Evolutionary conservation across 1,140 invertebrate genomes (phyloP).

Genomic region (Zaprionus ornatus): DNA sequence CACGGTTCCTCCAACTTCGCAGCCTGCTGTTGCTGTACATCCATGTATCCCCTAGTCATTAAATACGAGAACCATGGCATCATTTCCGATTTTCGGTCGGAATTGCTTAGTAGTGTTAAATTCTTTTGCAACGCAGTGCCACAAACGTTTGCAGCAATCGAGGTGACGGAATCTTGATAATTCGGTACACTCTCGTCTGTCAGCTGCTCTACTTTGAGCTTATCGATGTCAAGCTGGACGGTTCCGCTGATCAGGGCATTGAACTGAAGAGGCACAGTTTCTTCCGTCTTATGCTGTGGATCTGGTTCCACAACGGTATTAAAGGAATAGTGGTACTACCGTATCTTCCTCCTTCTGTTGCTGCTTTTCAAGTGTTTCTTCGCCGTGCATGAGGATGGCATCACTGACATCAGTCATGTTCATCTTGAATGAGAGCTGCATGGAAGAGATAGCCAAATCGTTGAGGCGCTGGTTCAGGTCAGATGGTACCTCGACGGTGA

Average conservation of each 20-base stretch:
- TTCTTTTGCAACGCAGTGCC: constrained; percentile 66
- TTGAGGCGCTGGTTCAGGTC: constrained; percentile 44
- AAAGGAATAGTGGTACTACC: constrained; percentile 54
- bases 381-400: constrained; percentile 34
- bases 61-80: not conserved
- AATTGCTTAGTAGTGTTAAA: too few species aligned
- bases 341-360: constrained; percentile 20
- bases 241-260: constrained; percentile 66
- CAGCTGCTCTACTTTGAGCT: constrained; percentile 36
- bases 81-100: not conserved
- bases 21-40: constrained; percentile 23
- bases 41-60: constrained; percentile 9
- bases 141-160: constrained; percentile 71
- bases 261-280: constrained; percentile 55
- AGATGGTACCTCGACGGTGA: constrained; percentile 55
- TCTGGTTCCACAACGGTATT: constrained; percentile 57
- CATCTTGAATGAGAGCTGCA: constrained; percentile 76
- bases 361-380: not conserved
- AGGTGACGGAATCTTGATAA: constrained; percentile 67
- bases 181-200: constrained; percentile 37
- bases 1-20: constrained; percentile 55
- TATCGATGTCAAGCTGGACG: constrained; percentile 62
- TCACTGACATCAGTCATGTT: constrained; percentile 70
- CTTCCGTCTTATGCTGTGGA: not conserved
- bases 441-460: constrained; percentile 69